phyloP scores from a whole-genome alignment of 2,113 vertebrate genomes.

The Odocoileus virginianus region DNA sequence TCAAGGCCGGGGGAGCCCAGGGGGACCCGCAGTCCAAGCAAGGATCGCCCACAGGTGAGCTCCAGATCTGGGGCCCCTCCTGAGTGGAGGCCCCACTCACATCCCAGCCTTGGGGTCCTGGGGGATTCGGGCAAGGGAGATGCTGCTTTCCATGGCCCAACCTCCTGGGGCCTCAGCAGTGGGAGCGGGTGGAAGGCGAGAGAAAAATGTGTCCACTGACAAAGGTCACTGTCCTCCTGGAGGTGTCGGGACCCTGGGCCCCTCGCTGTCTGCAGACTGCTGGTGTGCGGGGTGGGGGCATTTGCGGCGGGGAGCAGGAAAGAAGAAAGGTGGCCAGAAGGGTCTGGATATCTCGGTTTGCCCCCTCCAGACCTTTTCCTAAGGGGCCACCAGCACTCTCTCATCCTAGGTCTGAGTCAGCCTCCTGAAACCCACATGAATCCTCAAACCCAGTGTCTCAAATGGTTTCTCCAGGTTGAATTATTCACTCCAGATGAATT shows the following conservation, averaged over 20 bases:
- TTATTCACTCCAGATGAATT: neutral
- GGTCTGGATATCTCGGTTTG: neutral
- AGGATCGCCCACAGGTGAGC: conserved; percentile 91
- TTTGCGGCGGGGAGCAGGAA: neutral
- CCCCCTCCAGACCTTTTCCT: neutral
- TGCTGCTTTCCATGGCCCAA: neutral
- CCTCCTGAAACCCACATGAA: neutral
- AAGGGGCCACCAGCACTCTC: neutral
- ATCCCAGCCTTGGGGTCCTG: neutral
- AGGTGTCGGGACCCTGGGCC: neutral
- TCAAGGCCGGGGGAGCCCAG: conserved; percentile 89
- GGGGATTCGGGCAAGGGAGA: neutral
- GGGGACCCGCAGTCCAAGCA: conserved; percentile 89
- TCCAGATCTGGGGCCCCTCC: neutral
- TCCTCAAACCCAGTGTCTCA: neutral
- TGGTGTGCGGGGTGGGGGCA: accelerated
- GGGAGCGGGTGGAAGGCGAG: neutral
- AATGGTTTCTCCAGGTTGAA: neutral
- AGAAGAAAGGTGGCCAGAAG: neutral
- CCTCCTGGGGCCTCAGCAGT: neutral
- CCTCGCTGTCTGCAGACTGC: neutral
- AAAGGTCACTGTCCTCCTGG: neutral
- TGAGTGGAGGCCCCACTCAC: accelerated
- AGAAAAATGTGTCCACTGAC: neutral
- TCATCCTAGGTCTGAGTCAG: neutral